Conservation (phyloP, 2,888 invertebrate species). For the Agonopterix arenella region DNA sequence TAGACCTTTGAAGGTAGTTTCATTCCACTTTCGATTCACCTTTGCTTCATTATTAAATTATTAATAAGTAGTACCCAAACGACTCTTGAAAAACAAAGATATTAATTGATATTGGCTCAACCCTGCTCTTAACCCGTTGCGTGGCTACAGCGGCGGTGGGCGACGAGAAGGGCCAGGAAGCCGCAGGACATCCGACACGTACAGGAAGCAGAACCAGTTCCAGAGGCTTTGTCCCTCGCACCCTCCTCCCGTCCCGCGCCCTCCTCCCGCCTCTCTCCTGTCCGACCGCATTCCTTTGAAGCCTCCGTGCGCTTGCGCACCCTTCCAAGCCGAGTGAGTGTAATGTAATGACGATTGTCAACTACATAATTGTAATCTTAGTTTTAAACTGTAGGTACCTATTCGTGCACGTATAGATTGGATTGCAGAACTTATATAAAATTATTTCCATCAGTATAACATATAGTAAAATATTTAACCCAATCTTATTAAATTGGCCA, state of each 20-base stretch:
- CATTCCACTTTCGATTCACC: no score
- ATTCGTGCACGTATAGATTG: neutral
- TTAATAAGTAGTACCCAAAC: no score
- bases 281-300: constrained; percentile 65
- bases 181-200: constrained; percentile 78
- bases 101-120: neutral
- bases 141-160: constrained; percentile 27
- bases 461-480: no score
- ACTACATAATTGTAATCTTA: neutral
- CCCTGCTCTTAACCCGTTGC: constrained; percentile 36
- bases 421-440: no score
- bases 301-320: constrained; percentile 59
- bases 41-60: no score
- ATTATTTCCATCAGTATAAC: no score
- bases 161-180: constrained; percentile 66
- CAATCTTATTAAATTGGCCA: no score
- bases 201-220: constrained; percentile 76
- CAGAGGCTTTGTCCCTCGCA: constrained; percentile 69
- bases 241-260: constrained; percentile 41
- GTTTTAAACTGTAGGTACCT: neutral
- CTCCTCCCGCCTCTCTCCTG: constrained; percentile 28
- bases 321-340: constrained; percentile 21
- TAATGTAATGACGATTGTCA: neutral
- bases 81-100: no score
- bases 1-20: no score